A percentile compares a stretch with the other conserved stretches of the same genome.
Conservation (phyloP, 1,140 invertebrate species). For the Drosophila elegans region DNA sequence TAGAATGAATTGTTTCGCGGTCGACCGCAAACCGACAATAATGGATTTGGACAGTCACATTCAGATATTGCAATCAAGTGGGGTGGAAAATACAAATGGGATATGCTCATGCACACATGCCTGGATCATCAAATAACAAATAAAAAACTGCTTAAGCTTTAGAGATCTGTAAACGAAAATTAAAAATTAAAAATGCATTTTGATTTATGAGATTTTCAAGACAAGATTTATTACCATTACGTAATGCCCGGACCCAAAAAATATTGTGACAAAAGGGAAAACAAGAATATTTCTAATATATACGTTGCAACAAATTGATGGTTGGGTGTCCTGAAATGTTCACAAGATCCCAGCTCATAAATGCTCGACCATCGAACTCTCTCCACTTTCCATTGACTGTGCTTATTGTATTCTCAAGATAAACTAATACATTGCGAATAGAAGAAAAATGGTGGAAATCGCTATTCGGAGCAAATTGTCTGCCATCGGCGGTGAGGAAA, state of each 20-base stretch:
- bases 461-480: neutral
- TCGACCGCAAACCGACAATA: slow-evolving; percentile 24
- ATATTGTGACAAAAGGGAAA: neutral
- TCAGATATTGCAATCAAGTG: slow-evolving; percentile 26
- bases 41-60: slow-evolving; percentile 26
- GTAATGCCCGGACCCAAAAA: no score
- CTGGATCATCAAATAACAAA: no score
- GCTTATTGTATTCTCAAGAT: neutral
- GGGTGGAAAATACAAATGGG: slow-evolving; percentile 12
- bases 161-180: no score
- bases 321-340: neutral
- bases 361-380: neutral
- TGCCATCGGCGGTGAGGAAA: neutral
- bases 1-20: slow-evolving; percentile 32
- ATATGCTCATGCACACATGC: slow-evolving; percentile 2
- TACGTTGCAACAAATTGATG: neutral
- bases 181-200: no score
- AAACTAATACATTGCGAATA: neutral
- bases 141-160: no score
- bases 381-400: neutral
- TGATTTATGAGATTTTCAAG: no score
- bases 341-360: neutral
- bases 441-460: neutral
- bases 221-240: no score
- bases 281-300: neutral